A percentile compares a stretch with the other conserved stretches of the same genome.
Evolutionary conservation across 2,888 invertebrate species (phyloP).

Genomic region (Hylaea fasciaria): DNA sequence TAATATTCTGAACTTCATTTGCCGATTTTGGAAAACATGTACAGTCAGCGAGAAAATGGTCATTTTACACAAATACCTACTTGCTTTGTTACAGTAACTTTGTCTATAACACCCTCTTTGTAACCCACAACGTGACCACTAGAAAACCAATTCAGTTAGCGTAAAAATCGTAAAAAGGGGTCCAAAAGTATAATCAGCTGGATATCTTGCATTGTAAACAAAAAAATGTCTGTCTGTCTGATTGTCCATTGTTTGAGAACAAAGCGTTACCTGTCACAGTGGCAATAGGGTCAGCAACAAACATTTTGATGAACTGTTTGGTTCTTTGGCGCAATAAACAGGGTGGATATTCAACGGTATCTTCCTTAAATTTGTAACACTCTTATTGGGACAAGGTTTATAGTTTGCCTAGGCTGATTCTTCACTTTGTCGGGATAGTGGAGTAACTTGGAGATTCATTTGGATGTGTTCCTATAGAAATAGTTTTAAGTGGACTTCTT

Average conservation of each 20-base stretch:
- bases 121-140: slow-evolving; percentile 18
- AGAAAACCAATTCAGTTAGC: slow-evolving; percentile 28
- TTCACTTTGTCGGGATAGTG: slow-evolving; percentile 14
- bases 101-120: neutral
- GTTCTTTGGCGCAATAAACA: slow-evolving; percentile 12
- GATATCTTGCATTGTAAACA: slow-evolving; percentile 41
- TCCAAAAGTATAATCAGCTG: slow-evolving; percentile 53
- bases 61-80: neutral
- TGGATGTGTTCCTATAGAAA: neutral
- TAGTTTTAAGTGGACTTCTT: too few species aligned
- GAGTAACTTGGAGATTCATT: slow-evolving; percentile 22
- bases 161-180: slow-evolving; percentile 32
- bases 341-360: too few species aligned
- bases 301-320: slow-evolving; percentile 1
- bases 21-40: too few species aligned
- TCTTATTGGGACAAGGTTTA: slow-evolving; percentile 1
- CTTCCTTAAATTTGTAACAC: neutral
- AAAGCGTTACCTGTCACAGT: slow-evolving; percentile 69
- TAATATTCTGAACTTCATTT: too few species aligned
- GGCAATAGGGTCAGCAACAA: slow-evolving; percentile 38
- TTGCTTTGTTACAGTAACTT: neutral
- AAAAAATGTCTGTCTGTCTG: slow-evolving; percentile 54
- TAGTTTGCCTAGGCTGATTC: neutral
- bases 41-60: too few species aligned
- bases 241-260: slow-evolving; percentile 63